phyloP scores from a whole-genome alignment of 2,888 invertebrate species.

The Blomia tropicalis region DNA sequence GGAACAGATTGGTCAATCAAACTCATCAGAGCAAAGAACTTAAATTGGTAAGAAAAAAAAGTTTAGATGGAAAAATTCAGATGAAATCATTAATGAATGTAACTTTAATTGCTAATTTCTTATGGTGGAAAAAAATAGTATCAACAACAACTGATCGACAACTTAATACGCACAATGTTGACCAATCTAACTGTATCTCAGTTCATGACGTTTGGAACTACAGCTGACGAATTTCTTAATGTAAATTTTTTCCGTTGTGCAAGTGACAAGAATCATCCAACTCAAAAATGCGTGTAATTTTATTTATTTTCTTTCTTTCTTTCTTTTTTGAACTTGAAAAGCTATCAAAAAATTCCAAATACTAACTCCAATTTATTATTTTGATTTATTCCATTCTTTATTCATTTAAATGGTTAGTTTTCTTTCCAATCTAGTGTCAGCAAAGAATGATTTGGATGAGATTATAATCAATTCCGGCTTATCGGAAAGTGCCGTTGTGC shows the following conservation, averaged over 20 bases:
- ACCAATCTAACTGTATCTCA: conserved; percentile 11
- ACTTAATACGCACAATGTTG: conserved; percentile 9
- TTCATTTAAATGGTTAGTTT: neutral
- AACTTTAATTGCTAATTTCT: neutral
- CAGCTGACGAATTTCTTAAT: conserved; percentile 4
- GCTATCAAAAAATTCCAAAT: neutral
- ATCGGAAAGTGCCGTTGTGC: neutral
- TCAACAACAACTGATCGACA: conserved; percentile 16
- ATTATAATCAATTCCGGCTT: conserved; percentile 17
- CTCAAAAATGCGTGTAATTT: conserved; percentile 11
- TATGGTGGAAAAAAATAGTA: neutral
- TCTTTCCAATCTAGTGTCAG: conserved; percentile 1
- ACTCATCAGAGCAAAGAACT: neutral
- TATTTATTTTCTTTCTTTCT: neutral
- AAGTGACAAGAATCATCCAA: conserved; percentile 9
- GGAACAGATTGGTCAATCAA: neutral
- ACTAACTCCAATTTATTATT: neutral
- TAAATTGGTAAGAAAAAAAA: conserved; percentile 3
- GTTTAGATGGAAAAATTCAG: neutral
- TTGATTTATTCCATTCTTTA: neutral
- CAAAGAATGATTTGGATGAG: neutral
- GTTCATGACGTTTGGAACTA: conserved; percentile 15
- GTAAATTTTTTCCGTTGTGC: conserved; percentile 12
- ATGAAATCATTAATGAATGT: neutral
- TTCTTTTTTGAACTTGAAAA: neutral